Conservation (phyloP, 2,113 vertebrate species). For the Chaetodon auriga region DNA sequence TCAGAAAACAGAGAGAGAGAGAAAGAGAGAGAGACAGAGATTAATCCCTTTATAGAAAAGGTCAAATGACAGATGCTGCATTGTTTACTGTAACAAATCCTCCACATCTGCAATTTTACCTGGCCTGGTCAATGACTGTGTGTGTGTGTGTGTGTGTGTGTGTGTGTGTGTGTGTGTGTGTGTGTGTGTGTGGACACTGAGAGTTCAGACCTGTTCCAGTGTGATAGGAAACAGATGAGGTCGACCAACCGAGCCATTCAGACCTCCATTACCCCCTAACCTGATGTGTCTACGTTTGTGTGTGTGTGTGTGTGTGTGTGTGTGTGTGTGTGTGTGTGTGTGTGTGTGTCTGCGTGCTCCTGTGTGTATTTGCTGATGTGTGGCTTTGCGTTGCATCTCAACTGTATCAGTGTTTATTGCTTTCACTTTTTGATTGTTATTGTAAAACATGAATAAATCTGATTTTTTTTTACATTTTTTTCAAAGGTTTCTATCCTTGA, state of each 20-base stretch:
- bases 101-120: constrained; percentile 28
- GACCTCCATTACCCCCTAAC: constrained; percentile 18
- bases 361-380: no score
- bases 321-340: neutral
- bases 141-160: constrained; percentile 18
- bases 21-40: neutral
- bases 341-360: neutral
- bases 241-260: constrained; percentile 4
- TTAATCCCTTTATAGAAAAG: constrained; percentile 13
- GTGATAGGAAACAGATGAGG: constrained; percentile 39
- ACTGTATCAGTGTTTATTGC: neutral
- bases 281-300: neutral
- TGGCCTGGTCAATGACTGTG: constrained; percentile 14
- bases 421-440: neutral
- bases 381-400: neutral
- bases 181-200: neutral
- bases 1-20: neutral
- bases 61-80: constrained; percentile 22
- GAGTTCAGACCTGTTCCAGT: constrained; percentile 6
- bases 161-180: constrained; percentile 19
- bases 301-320: neutral
- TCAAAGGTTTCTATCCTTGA: neutral
- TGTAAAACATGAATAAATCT: neutral
- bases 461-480: neutral
- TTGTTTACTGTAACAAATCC: constrained; percentile 33